Percentiles rank a stretch among this genome's conserved stretches.
Evolutionary conservation across 2,888 invertebrate species (phyloP).

Genomic region (Epistrophella euchroma): DNA sequence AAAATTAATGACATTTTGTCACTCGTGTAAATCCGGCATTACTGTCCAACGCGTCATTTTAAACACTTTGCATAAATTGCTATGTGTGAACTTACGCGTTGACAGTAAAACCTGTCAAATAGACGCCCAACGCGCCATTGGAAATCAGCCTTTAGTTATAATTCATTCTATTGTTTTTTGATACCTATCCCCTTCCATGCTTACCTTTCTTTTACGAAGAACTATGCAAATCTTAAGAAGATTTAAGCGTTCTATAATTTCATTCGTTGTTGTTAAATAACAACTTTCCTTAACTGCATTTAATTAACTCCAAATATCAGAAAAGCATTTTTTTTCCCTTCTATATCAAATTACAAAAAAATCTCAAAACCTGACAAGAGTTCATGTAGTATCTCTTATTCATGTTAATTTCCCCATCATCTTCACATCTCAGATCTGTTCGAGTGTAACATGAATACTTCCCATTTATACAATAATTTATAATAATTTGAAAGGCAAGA

Average conservation of each 20-base stretch:
- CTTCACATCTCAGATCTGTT: background rate
- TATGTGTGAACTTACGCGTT: too few relatives aligned
- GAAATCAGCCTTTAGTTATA: too few relatives aligned
- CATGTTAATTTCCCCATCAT: conserved; percentile 37
- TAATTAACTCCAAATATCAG: conserved; percentile 24
- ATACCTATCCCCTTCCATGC: too few relatives aligned
- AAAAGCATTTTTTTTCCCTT: conserved; percentile 4
- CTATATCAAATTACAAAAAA: conserved; percentile 20
- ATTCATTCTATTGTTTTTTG: too few relatives aligned
- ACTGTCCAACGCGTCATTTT: too few relatives aligned
- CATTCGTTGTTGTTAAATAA: background rate
- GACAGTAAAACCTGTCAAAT: too few relatives aligned
- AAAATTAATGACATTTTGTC: too few relatives aligned
- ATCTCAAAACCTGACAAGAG: conserved; percentile 17
- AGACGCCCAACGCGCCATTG: too few relatives aligned
- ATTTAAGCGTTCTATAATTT: background rate
- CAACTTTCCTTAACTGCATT: conserved; percentile 17
- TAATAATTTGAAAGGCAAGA: conserved; percentile 23
- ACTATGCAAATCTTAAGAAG: too few relatives aligned
- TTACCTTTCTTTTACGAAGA: background rate
- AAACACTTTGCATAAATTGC: too few relatives aligned
- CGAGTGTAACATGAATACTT: conserved; percentile 23
- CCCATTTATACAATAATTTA: conserved; percentile 29
- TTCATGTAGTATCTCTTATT: conserved; percentile 31
- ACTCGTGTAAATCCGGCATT: too few relatives aligned